Evolutionary conservation across 1,140 invertebrate species (phyloP).

Genomic region (Archivesica marissinica): DNA sequence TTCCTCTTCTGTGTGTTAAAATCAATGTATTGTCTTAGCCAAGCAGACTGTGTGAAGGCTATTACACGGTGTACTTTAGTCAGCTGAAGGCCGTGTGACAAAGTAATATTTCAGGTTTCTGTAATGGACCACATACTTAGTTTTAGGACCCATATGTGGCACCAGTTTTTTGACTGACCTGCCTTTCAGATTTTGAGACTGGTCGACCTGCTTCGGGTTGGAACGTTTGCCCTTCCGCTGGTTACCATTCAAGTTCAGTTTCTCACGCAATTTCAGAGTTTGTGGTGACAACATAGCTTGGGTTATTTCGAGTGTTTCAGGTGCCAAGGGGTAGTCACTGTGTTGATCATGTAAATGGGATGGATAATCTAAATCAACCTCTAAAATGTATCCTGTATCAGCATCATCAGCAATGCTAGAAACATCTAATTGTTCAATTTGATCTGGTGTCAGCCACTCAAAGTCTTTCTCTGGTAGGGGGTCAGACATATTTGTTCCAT

Average conservation of each 20-base stretch:
- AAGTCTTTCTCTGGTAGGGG: background rate
- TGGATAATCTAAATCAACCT: slow-evolving; percentile 61
- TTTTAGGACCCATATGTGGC: background rate
- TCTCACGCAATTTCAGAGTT: background rate
- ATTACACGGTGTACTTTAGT: slow-evolving; percentile 15
- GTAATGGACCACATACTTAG: slow-evolving; percentile 12
- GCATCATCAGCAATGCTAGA: background rate
- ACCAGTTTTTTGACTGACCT: background rate
- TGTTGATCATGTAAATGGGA: slow-evolving; percentile 80
- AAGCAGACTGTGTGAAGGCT: background rate
- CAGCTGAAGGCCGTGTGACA: background rate
- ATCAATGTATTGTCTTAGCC: slow-evolving; percentile 60
- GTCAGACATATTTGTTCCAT: background rate
- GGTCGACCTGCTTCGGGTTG: too few relatives aligned
- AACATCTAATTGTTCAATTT: slow-evolving; percentile 61
- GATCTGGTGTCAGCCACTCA: slow-evolving; percentile 69
- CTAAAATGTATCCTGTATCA: slow-evolving; percentile 22
- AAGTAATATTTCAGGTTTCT: background rate
- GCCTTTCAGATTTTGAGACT: too few relatives aligned
- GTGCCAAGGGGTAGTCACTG: background rate
- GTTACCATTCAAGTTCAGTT: background rate
- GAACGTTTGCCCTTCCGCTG: too few relatives aligned
- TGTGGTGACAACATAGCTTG: background rate
- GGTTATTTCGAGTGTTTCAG: background rate
- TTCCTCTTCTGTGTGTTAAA: slow-evolving; percentile 73